Percentiles rank a stretch among this genome's conserved stretches.
These are phyloP conservation scores for Chrysaora quinquecirrha DNA, from an alignment of 30 jellyfish, hydroid and myxozoan genomes.

Conservation along the genomic window DNA sequence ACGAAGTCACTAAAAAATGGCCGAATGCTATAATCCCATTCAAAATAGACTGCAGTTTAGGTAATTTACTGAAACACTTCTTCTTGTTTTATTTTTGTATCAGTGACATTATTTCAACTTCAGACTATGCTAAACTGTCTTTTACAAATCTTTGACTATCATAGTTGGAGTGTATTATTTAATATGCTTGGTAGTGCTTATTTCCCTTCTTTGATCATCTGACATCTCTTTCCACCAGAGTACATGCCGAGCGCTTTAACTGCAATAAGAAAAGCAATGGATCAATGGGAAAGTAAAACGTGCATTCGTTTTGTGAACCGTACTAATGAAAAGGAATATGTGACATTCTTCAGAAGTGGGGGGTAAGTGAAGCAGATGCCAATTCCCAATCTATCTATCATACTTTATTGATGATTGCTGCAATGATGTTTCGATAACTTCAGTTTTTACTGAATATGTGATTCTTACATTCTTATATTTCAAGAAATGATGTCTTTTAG, in stretches of 20 bases:
- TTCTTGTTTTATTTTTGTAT: too few relatives aligned
- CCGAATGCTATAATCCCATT: slow-evolving; percentile 87
- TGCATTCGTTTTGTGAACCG: slow-evolving; percentile 87
- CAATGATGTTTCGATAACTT: background rate
- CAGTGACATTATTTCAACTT: too few relatives aligned
- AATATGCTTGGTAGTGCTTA: background rate
- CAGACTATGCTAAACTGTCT: too few relatives aligned
- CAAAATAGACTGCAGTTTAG: slow-evolving; percentile 78
- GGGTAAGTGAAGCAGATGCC: slow-evolving; percentile 56
- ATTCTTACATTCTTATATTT: background rate
- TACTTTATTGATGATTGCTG: background rate
- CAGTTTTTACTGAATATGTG: background rate
- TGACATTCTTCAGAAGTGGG: slow-evolving; percentile 85
- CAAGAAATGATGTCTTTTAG: slow-evolving; percentile 52
- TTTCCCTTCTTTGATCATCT: background rate
- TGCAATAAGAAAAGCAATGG: slow-evolving; percentile 83
- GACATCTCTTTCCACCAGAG: slow-evolving; percentile 35
- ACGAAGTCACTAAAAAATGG: slow-evolving; percentile 62
- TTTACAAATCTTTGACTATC: too few relatives aligned
- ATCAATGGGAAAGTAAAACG: slow-evolving; percentile 92
- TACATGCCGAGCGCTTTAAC: slow-evolving; percentile 77
- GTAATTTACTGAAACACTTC: too few relatives aligned
- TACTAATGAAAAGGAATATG: slow-evolving; percentile 78
- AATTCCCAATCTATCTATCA: background rate
- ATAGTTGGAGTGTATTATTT: too few relatives aligned